Base-by-base conservation (phyloP, 2,113 vertebrate species). In the Brienomyrus longianalis region DNA sequence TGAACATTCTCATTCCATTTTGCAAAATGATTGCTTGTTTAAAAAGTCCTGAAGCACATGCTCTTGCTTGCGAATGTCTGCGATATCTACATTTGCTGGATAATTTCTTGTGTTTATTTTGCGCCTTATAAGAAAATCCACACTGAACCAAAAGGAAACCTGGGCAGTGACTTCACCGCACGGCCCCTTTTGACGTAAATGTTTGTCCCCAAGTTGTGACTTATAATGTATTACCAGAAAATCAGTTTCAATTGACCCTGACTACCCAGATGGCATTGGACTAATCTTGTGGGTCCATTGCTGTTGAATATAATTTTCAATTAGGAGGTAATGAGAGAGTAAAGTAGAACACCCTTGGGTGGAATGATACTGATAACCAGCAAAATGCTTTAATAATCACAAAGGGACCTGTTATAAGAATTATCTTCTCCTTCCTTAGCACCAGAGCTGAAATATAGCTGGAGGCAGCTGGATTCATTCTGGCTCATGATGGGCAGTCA, bases 11-110 rank as follows among this genome's bases (percentile, higher is more conserved):
- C 35, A 80, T 80, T 39, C 74, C 35, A 80, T 80, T 80, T 15
- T 43, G 35, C 74, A 80, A 80, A 43, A 80, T 43, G 74, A 80
- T 80, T 80, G 74, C 74, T 80, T 80, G 74, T 80, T 80, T 80
- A 80, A 80, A 80, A 80, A 43, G 74, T 80, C 35, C 35, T 80
- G 74, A 43, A 80, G 74, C 74, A 80, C 74, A 80, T 80, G 74
- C 74, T 80, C 74, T 80, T 80, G 74, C 74, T 43, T 80, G 74
- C 43, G 74, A 80, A 80, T 35, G 35, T 43, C 35, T 43, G 35
- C 19, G 35, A 39, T 80, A 19, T 80, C 74, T 80, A 80, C 35
- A 19, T 80, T 80, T 80, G 74, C 17, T 27, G 43, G 35, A 80
- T 43, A 80, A 80, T 80, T 80, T 5, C 15, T 35, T 39, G 74